Evolutionary conservation across 1,140 invertebrate species (phyloP).

Genomic region (Aporrectodea caliginosa): DNA sequence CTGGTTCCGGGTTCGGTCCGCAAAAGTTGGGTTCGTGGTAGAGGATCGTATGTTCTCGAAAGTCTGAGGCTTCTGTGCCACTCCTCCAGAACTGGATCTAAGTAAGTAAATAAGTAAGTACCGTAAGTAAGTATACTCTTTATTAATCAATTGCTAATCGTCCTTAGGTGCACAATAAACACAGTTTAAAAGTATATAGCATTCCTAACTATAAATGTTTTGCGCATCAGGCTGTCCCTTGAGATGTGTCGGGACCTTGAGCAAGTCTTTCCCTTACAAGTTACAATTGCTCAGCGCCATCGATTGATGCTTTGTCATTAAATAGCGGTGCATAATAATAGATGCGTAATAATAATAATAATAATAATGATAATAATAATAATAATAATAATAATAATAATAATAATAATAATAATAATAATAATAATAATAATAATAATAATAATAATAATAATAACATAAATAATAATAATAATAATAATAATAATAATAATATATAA

Average conservation of each 20-base stretch:
- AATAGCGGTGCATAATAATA: no score
- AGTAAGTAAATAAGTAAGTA: not conserved
- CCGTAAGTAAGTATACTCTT: no score
- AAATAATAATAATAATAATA: slow-evolving; percentile 1
- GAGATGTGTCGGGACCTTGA: no score
- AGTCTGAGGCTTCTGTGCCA: not conserved
- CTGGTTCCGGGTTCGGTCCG: not conserved
- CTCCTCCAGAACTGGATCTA: not conserved
- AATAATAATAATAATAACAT: not conserved
- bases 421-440: not conserved
- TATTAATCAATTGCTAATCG: no score
- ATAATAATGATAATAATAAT: not conserved
- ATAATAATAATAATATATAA: slow-evolving; percentile 4
- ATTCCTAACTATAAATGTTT: no score
- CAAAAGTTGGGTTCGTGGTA: not conserved
- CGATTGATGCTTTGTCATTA: no score
- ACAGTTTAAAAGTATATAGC: no score
- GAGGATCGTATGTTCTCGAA: not conserved
- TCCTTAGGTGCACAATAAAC: no score
- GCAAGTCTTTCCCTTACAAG: no score
- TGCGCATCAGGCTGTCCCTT: no score
- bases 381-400: not conserved
- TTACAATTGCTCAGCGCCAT: no score
- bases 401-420: not conserved
- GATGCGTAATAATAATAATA: not conserved